Evolutionary conservation across 2,113 vertebrate species (phyloP).

Genomic region (Setophaga kirtlandii): DNA sequence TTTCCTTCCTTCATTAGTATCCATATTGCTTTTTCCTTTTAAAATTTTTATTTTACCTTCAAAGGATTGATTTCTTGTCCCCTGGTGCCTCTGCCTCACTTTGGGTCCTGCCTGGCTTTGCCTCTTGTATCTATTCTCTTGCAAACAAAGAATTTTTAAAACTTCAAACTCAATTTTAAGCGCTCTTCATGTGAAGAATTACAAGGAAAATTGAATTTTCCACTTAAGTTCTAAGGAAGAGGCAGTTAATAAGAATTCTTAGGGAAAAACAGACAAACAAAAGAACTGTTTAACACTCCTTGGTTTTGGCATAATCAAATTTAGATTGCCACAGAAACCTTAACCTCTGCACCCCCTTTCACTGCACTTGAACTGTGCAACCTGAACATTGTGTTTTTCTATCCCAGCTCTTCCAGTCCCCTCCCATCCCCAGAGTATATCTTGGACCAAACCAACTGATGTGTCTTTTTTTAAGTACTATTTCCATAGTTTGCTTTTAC

Average conservation of each 20-base stretch:
- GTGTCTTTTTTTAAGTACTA: constrained; percentile 2
- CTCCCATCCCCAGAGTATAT: constrained; percentile 50
- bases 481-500: constrained; percentile 19
- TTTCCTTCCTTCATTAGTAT: neutral
- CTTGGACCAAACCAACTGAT: constrained; percentile 18
- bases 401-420: constrained; percentile 20
- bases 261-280: neutral
- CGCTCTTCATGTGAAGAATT: neutral
- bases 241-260: neutral
- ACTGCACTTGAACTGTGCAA: constrained; percentile 43
- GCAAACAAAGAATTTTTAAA: neutral
- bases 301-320: neutral
- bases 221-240: neutral
- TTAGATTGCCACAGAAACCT: neutral
- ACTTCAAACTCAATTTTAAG: neutral
- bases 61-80: neutral
- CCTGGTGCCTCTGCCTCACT: neutral
- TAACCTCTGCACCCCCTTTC: neutral
- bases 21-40: too few relatives aligned
- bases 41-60: neutral
- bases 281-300: neutral
- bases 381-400: constrained; percentile 58
- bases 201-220: neutral
- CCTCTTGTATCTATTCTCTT: neutral
- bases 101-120: neutral